Conservation (phyloP, 2,113 vertebrate genomes). For the Falco punctatus region DNA sequence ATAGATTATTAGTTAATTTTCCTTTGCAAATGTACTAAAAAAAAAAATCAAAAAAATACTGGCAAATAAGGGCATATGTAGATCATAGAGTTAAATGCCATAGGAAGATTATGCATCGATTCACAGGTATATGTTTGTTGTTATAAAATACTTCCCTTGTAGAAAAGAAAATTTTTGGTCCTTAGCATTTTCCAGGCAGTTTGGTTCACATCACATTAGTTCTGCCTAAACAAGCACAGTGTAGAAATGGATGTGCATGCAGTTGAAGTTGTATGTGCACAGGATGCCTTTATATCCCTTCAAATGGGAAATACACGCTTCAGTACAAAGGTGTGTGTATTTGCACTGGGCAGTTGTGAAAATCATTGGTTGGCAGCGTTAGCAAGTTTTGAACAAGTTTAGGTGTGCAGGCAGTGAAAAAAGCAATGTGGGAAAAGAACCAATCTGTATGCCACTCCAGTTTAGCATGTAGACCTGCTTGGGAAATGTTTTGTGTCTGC, state of each 20-base stretch:
- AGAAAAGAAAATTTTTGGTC: neutral
- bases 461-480: neutral
- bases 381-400: neutral
- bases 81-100: too few relatives aligned
- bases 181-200: neutral
- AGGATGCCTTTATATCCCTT: neutral
- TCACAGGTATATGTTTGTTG: neutral
- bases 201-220: neutral
- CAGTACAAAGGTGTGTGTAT: accelerated
- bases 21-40: neutral
- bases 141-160: neutral
- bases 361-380: accelerated
- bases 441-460: accelerated
- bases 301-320: accelerated
- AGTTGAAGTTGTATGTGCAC: neutral
- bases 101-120: neutral
- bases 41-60: neutral
- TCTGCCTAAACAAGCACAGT: neutral
- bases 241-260: accelerated
- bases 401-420: neutral
- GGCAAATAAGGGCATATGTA: neutral
- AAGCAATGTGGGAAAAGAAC: neutral
- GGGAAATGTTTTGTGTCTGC: neutral
- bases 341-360: neutral
- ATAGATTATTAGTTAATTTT: neutral